Base-by-base conservation (phyloP, 2,113 vertebrate genomes). In the Mus spicilegus region DNA sequence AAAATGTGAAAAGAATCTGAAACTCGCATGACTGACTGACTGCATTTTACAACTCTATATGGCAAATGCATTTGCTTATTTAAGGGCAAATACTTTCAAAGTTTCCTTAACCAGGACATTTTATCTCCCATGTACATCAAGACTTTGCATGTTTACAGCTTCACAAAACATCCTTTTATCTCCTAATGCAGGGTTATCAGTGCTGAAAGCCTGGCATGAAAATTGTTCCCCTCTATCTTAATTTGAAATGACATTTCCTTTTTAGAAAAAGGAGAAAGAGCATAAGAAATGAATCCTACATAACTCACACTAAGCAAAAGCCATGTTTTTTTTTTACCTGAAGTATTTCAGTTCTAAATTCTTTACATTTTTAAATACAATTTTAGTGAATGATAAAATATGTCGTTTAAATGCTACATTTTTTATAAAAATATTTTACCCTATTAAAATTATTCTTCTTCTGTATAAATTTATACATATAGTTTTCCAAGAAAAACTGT, bases 191-290 rank as follows among this genome's bases (percentile, higher is more conserved):
- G 5, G 58, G 30, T 90, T 97, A 96, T 97, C 96, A 97, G 88
- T 95, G 36, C 84, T 97, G 97, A 98, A 98, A 98, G 95, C 94
- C 96, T 97, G 87, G 56, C 87, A 97, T 97, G 84, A 85, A 97
- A 98, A 98, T 98, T 94, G 94, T 39, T 94, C 95, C 78, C 87
- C 63, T 98, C 94, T 69, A 86, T 96, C 70, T 97, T 97, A 97
- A 90, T 96, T 96, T 96, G 94, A 39, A 96, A 58, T 88, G 75
- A 73, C 42, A 93, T n/a, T 90, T 46, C 14, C 14, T 28, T 36
- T 95, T 4, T 54, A 14, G n/a, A 63, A 95, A 96, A 19, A 87
- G 77, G 36, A 2, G n/a, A n/a, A 49, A 91, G 28, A 72, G 0
- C 11, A 89, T 13, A 9, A 93, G 49, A 84, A 56, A 94, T 51